Percentiles rank a stretch among this genome's conserved stretches.
Conservation (phyloP, 2,113 vertebrate genomes). For the Archocentrus centrarchus region DNA sequence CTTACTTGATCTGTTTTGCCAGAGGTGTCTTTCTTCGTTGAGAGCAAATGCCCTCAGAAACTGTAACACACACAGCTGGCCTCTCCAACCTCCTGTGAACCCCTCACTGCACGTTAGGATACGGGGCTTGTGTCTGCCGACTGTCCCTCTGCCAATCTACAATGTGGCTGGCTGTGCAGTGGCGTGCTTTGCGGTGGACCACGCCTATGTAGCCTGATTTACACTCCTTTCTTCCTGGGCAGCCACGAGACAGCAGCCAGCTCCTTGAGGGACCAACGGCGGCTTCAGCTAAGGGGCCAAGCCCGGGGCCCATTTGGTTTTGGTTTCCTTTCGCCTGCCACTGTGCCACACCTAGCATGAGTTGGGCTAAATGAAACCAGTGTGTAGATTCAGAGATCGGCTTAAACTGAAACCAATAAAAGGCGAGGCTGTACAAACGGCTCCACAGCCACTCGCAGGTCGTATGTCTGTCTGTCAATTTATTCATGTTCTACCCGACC, state of each 20-base stretch:
- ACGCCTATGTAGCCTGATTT: constrained; percentile 75
- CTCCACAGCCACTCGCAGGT: constrained; percentile 60
- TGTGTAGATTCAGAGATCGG: constrained; percentile 71
- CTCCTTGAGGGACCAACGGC: constrained; percentile 64
- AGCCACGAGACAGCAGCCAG: constrained; percentile 68
- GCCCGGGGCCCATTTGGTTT: constrained; percentile 77
- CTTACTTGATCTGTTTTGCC: constrained; percentile 42
- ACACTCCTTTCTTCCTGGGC: constrained; percentile 68
- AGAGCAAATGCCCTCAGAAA: constrained; percentile 47
- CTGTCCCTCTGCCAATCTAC: constrained; percentile 60
- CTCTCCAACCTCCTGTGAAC: constrained; percentile 62
- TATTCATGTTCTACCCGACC: constrained; percentile 48
- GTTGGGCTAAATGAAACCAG: constrained; percentile 79
- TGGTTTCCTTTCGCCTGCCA: constrained; percentile 79
- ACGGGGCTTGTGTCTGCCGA: constrained; percentile 38
- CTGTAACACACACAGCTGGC: constrained; percentile 47
- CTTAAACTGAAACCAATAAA: constrained; percentile 73
- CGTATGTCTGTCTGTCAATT: constrained; percentile 60
- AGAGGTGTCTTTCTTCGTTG: constrained; percentile 67
- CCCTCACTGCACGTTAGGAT: constrained; percentile 51
- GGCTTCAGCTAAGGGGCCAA: constrained; percentile 71
- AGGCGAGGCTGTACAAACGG: constrained; percentile 61
- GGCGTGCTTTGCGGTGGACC: constrained; percentile 59
- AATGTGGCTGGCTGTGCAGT: constrained; percentile 56
- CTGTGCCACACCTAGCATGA: constrained; percentile 81